These are phyloP conservation scores for Campylomormyrus tamandua DNA, from an alignment of 2,113 vertebrate genomes.

Conservation along the genomic window DNA sequence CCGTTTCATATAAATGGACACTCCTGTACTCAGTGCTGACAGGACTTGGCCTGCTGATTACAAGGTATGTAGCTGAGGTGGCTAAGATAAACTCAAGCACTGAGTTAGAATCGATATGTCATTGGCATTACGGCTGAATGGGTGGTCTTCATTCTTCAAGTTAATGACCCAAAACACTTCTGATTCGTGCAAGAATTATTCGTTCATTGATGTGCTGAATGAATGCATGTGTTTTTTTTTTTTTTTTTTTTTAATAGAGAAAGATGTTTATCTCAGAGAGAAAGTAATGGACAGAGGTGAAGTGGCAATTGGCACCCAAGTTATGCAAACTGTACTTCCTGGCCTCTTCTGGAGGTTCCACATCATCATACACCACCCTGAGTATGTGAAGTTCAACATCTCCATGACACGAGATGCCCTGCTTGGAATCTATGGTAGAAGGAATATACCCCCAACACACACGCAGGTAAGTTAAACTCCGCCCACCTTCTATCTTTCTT, in stretches of 20 bases:
- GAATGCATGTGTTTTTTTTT: slow-evolving; percentile 31
- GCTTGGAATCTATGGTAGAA: slow-evolving; percentile 92
- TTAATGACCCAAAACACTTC: neutral
- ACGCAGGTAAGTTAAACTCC: slow-evolving; percentile 76
- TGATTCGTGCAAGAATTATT: neutral
- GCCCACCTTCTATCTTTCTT: neutral
- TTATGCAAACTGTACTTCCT: slow-evolving; percentile 86
- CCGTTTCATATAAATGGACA: neutral
- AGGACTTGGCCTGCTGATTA: neutral
- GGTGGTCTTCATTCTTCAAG: neutral
- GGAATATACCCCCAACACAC: slow-evolving; percentile 94
- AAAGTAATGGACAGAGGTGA: slow-evolving; percentile 88
- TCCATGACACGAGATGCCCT: slow-evolving; percentile 87
- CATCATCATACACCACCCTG: slow-evolving; percentile 86
- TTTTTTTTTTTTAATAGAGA: slow-evolving; percentile 33
- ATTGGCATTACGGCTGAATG: neutral
- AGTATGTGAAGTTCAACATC: slow-evolving; percentile 96
- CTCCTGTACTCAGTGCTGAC: neutral
- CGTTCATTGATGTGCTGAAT: neutral
- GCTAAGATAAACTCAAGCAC: neutral
- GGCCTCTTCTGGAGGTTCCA: slow-evolving; percentile 97
- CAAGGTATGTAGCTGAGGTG: neutral
- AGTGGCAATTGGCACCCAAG: slow-evolving; percentile 82
- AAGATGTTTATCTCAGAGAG: slow-evolving; percentile 74
- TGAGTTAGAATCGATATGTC: neutral